Conservation (phyloP, 1,140 invertebrate genomes). For the Habropoda laboriosa region DNA sequence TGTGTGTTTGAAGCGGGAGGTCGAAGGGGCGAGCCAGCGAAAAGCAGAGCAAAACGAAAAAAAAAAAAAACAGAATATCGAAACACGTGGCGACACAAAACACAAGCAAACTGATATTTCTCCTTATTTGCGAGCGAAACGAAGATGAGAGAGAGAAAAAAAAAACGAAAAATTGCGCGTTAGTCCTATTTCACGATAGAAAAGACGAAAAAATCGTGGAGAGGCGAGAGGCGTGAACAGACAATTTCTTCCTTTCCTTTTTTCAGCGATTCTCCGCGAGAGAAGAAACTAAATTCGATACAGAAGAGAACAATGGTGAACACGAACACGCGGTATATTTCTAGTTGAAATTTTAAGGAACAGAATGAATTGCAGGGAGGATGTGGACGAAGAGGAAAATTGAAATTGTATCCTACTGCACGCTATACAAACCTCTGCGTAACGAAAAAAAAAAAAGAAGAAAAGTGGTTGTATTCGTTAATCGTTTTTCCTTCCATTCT, state of each 20-base stretch:
- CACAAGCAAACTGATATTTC: background rate
- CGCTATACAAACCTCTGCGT: slow-evolving; percentile 2
- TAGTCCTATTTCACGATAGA: no score
- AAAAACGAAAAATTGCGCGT: no score
- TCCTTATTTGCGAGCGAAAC: background rate
- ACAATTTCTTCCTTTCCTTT: no score
- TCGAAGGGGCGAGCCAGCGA: background rate
- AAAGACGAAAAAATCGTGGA: no score
- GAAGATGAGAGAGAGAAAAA: background rate
- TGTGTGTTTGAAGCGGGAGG: slow-evolving; percentile 9
- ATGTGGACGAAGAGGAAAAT: background rate
- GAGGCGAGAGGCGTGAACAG: no score
- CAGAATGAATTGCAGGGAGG: background rate
- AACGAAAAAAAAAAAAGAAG: background rate
- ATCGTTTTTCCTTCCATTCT: background rate
- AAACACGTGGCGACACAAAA: no score
- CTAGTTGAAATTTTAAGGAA: no score
- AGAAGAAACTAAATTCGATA: no score
- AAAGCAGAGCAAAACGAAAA: background rate
- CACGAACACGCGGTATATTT: background rate
- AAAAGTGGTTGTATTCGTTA: background rate
- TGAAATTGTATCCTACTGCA: slow-evolving; percentile 15
- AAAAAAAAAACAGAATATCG: background rate
- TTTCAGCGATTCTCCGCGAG: no score
- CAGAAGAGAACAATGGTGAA: background rate